Conservation (phyloP, 2,888 invertebrate species). For the Drosophila seclusa region DNA sequence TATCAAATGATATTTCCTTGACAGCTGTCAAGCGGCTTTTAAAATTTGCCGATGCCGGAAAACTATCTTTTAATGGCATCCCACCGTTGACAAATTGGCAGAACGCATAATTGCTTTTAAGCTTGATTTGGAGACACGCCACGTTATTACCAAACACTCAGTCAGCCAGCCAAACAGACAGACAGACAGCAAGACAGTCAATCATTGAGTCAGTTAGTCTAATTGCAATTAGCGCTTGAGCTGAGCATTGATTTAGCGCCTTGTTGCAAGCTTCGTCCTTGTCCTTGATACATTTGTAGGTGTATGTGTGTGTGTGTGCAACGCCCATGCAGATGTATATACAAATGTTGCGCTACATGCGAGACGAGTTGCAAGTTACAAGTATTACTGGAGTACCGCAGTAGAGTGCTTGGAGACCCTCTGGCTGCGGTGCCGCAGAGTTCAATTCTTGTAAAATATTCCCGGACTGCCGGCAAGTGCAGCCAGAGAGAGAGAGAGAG, state of each 20-base stretch:
- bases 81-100: constrained; percentile 47
- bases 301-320: not conserved
- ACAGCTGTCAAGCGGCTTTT: not conserved
- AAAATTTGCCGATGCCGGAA: constrained; percentile 26
- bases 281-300: not conserved
- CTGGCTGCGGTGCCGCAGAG: constrained; percentile 28
- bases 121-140: constrained; percentile 63
- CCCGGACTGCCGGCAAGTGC: not conserved
- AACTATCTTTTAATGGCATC: constrained; percentile 36
- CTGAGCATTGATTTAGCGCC: constrained; percentile 41
- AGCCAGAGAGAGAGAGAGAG: not conserved
- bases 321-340: constrained; percentile 10
- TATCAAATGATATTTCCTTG: not conserved
- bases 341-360: constrained; percentile 18
- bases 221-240: constrained; percentile 68
- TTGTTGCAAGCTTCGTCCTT: constrained; percentile 54
- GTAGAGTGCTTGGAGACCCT: constrained; percentile 7
- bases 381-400: not conserved
- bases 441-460: constrained; percentile 9
- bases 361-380: constrained; percentile 7
- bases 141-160: not conserved
- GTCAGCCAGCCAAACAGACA: not conserved
- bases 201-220: not conserved
- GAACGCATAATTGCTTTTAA: constrained; percentile 73
- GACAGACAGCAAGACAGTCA: not conserved